phyloP scores from a whole-genome alignment of 2,113 vertebrate genomes.

The Tragelaphus imberbis region DNA sequence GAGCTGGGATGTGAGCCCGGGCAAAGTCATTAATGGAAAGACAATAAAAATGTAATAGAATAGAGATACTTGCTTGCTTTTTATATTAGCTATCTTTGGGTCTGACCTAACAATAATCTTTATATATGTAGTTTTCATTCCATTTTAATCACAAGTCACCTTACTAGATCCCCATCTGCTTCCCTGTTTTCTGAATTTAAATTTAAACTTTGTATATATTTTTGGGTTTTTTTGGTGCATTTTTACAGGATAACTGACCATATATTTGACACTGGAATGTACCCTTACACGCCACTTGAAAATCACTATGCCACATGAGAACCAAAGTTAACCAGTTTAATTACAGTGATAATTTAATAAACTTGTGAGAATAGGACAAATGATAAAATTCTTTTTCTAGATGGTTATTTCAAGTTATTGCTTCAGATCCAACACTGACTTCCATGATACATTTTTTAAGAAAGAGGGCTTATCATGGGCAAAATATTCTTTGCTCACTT shows the following conservation, averaged over 20 bases:
- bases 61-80: not conserved
- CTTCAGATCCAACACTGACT: not conserved
- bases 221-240: not conserved
- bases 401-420: not conserved
- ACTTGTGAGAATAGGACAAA: not conserved
- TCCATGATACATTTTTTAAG: not conserved
- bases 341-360: not conserved
- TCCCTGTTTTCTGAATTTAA: not conserved
- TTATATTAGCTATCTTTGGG: not conserved
- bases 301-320: not conserved
- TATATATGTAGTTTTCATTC: not conserved
- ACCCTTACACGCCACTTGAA: not conserved
- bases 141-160: not conserved
- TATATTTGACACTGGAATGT: not conserved
- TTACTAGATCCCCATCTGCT: not conserved
- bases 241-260: not conserved
- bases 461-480: not conserved
- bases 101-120: not conserved
- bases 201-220: not conserved
- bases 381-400: not conserved
- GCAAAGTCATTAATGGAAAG: not conserved
- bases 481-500: not conserved
- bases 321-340: not conserved
- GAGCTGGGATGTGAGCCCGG: not conserved
- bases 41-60: not conserved